Base-by-base conservation (phyloP, 1,140 invertebrate genomes). In the Eubasilissa regina region DNA sequence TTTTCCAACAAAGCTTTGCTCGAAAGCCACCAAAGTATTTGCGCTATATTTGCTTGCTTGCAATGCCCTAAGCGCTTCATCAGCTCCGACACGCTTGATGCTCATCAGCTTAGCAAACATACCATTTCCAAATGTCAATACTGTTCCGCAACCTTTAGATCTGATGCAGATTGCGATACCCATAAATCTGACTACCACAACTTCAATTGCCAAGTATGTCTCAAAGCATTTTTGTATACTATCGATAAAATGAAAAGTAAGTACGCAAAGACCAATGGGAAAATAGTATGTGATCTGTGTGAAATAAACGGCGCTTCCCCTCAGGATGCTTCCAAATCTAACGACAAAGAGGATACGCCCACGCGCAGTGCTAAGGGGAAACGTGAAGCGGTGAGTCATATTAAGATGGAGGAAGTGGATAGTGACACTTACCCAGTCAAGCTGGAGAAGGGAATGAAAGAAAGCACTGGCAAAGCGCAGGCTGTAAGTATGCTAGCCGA, bases 51-150 rank as follows among this genome's bases (percentile, higher is more conserved):
- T 48, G 21, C 47, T 19, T 77, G 75, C 64, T 17, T 35, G 19
- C 47, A 25, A 7, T 77, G 75, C 25, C 75, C 60, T 11, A 77
- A 77, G 48, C 60, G 75, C 47, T 77, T 77, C 25, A 44, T 68
- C 8, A 77, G 75, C 51, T 12, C 47, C 0, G 64, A 48, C 0
- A 68, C 62, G 17, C 75, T 77, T 3, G 15, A 10, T 7, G 15
- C 60, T 10, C 75, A 77, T 43, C 62, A 53, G 51, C 47, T 51
- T 12, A 35, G 44, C 47, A 53, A 77, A 25, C 75, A 77, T n/a
- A 11, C 60, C 17, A 44, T 35, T 19, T 12, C 47, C 19, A 9
- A 17, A 3, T 70, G 75, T 48, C 15, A 47, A 17, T 76, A 47
- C n/a, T 76, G 74, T 43, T 47, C 19, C 13, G 35, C 56, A 1